These are phyloP conservation scores for Polyploca ridens DNA, from an alignment of 2,888 invertebrate species.

Conservation along the genomic window DNA sequence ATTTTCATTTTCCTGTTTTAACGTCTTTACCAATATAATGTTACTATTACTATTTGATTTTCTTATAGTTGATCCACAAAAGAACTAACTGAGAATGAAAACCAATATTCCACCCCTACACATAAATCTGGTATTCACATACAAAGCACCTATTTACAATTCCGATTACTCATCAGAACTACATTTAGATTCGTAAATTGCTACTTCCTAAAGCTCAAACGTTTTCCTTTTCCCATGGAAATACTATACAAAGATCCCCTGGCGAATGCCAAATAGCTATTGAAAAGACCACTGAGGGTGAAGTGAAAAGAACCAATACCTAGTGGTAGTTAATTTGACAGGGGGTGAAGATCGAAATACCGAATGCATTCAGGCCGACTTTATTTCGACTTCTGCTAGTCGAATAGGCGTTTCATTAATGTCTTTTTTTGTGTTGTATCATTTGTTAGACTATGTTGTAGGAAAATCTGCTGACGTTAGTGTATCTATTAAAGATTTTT, in stretches of 20 bases:
- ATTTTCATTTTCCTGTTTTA: too few species aligned
- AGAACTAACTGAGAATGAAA: neutral
- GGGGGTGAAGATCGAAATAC: slow-evolving; percentile 21
- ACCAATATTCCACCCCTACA: slow-evolving; percentile 15
- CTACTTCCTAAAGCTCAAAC: slow-evolving; percentile 48
- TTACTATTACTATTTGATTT: too few species aligned
- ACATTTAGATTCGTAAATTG: slow-evolving; percentile 59
- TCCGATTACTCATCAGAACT: slow-evolving; percentile 53
- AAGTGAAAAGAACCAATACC: slow-evolving; percentile 13
- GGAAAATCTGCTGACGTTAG: slow-evolving; percentile 17
- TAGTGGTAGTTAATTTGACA: slow-evolving; percentile 39
- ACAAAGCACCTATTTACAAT: slow-evolving; percentile 39
- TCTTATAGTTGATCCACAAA: neutral
- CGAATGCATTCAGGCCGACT: slow-evolving; percentile 11
- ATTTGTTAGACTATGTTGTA: neutral
- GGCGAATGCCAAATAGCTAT: slow-evolving; percentile 58
- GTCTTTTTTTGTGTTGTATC: slow-evolving; percentile 10
- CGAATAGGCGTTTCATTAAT: slow-evolving; percentile 30
- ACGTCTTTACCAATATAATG: too few species aligned
- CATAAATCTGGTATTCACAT: slow-evolving; percentile 27
- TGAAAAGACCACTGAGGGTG: slow-evolving; percentile 39
- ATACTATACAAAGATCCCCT: slow-evolving; percentile 45
- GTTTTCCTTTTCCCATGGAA: slow-evolving; percentile 51
- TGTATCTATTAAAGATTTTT: slow-evolving; percentile 20
- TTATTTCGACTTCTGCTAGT: slow-evolving; percentile 19